Base-by-base conservation (phyloP, 2,113 vertebrate genomes). In the Solea solea region DNA sequence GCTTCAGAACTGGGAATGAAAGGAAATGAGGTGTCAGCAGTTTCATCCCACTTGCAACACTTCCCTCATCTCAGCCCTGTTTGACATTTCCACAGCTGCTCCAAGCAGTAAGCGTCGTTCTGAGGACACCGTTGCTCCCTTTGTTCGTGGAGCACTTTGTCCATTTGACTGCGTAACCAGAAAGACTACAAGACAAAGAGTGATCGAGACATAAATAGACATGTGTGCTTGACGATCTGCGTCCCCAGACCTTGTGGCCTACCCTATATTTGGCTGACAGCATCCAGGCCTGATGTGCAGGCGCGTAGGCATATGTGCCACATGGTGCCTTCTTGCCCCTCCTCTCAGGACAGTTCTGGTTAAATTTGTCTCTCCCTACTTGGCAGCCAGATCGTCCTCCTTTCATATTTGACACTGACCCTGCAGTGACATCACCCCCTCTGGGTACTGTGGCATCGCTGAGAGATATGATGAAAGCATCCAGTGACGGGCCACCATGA, bases 1-100 rank as follows among this genome's bases (percentile, higher is more conserved):
- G 90, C 86, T 89, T 91, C 80, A 85, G 76, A 89, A 88, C 88
- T 57, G 81, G 79, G 82, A 90, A 88, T 86, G 72, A 87, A 88
- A 86, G 84, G 84, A 87, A 90, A 90, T 86, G 85, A 89, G 85
- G 91, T 90, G 92, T 93, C 92, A 88, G 89, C 89, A 91, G 84
- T 92, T 92, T 90, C 85, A 82, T 84, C 85, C 84, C 81, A 63
- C 85, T 86, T 74, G 64, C 77, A 76, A 90, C 82, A 82, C 87
- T 74, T 83, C 89, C 88, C 87, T 92, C 86, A 90, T 90, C 84
- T 88, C 80, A 70, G 76, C 78, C 78, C 83, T 81, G 85, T 89
- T 87, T 92, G 90, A 90, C 85, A 87, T 93, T 90, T 89, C 87
- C 80, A 82, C 83, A 82, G 86, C 84, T 80, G 83, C 86, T 85